A percentile compares a stretch with the other conserved stretches of the same genome.
Conservation (phyloP, 2,113 vertebrate species). For the Chaetops frenatus region DNA sequence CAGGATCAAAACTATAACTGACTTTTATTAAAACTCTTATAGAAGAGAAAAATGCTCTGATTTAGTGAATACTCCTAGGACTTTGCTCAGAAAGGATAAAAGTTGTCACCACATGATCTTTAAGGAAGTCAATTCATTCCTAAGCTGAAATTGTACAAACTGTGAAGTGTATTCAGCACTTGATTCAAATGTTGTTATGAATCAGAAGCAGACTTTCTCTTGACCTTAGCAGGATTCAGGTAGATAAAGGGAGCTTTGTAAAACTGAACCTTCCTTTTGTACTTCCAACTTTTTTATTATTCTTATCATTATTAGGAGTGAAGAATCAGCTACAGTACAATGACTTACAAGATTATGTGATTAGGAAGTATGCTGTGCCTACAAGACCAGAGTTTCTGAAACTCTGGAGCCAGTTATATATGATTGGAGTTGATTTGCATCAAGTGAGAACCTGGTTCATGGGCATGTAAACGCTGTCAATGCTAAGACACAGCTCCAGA, state of each 20-base stretch:
- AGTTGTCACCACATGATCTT: background rate
- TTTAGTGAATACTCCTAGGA: background rate
- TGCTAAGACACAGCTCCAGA: background rate
- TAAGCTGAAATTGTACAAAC: background rate
- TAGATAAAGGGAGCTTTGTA: background rate
- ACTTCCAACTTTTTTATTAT: background rate
- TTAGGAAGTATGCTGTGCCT: background rate
- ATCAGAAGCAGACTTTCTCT: background rate
- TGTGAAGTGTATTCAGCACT: background rate
- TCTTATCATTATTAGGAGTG: background rate
- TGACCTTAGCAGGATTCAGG: background rate
- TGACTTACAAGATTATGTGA: background rate
- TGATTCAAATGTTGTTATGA: background rate
- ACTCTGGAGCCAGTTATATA: background rate
- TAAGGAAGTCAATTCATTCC: background rate
- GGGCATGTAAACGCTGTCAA: background rate
- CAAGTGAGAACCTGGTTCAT: background rate
- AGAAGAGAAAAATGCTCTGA: background rate
- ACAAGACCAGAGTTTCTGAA: background rate
- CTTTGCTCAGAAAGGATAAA: background rate
- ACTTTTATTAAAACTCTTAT: background rate
- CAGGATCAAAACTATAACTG: background rate
- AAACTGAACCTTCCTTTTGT: background rate
- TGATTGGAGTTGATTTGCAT: background rate
- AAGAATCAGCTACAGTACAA: background rate